Conservation (phyloP, 2,888 invertebrate species). For the Limenitis arthemis region DNA sequence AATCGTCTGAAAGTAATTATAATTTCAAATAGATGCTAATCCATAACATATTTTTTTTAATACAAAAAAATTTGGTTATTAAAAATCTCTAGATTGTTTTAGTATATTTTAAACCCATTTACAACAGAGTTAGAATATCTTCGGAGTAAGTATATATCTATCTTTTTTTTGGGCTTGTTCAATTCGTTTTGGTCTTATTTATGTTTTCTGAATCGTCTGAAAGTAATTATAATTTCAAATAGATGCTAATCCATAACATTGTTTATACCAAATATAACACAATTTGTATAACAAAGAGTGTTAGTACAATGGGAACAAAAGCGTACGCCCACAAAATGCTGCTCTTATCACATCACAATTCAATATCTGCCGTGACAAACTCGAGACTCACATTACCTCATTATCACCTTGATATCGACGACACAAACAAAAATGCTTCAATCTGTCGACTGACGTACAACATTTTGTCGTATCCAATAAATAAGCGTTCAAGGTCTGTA, state of each 20-base stretch:
- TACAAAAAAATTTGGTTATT: no score
- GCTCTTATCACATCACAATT: constrained; percentile 55
- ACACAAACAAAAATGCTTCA: constrained; percentile 61
- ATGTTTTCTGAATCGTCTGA: no score
- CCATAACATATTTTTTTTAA: no score
- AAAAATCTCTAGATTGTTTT: no score
- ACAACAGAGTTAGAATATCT: no score
- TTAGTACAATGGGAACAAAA: neutral
- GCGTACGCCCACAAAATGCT: constrained; percentile 24
- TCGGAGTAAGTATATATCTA: no score
- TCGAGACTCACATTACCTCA: constrained; percentile 49
- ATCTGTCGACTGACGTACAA: constrained; percentile 52
- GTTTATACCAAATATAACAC: neutral
- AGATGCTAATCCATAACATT: neutral
- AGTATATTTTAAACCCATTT: no score
- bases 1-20: neutral
- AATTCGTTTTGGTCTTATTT: no score
- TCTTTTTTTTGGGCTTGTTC: no score
- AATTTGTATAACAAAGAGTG: neutral
- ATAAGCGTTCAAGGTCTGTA: constrained; percentile 54
- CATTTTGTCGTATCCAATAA: constrained; percentile 56
- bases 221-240: neutral
- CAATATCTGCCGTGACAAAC: constrained; percentile 67
- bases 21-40: neutral
- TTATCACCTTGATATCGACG: constrained; percentile 47